phyloP scores from a whole-genome alignment of 2,888 invertebrate genomes.

The Philaethria dido region DNA sequence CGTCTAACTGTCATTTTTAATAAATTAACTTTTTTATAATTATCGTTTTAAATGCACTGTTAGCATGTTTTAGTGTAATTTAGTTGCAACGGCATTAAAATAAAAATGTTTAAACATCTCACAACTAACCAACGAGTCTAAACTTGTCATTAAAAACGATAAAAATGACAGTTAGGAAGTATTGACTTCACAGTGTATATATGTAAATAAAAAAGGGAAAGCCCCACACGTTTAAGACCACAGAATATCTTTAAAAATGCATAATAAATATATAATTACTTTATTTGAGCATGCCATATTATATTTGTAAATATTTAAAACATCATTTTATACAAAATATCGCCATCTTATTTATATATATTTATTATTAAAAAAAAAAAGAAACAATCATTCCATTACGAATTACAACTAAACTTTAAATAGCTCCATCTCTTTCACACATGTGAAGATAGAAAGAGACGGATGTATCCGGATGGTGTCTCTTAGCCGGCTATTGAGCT shows the following conservation, averaged over 20 bases:
- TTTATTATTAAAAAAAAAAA: background rate
- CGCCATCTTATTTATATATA: background rate
- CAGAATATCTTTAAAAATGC: background rate
- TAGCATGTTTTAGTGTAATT: too few species aligned
- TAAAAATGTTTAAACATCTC: too few species aligned
- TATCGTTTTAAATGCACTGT: too few species aligned
- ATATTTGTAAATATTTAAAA: constrained; percentile 10
- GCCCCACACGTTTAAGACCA: background rate
- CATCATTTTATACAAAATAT: constrained; percentile 15
- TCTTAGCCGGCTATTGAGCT: constrained; percentile 14
- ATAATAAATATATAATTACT: constrained; percentile 3
- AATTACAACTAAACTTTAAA: constrained; percentile 5
- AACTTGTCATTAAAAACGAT: too few species aligned
- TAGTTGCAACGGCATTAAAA: too few species aligned
- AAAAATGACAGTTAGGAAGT: too few species aligned
- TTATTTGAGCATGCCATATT: constrained; percentile 16
- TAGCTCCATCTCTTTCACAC: background rate
- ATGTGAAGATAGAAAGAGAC: constrained; percentile 3
- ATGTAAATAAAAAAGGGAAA: background rate
- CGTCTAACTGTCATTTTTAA: too few species aligned
- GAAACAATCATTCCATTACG: background rate
- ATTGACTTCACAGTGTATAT: too few species aligned
- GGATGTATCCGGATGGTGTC: background rate
- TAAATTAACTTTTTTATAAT: too few species aligned
- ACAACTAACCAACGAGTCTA: too few species aligned